A percentile compares a stretch with the other conserved stretches of the same genome.
phyloP scores from a whole-genome alignment of 1,140 invertebrate genomes.

The Dendrolimus punctatus region DNA sequence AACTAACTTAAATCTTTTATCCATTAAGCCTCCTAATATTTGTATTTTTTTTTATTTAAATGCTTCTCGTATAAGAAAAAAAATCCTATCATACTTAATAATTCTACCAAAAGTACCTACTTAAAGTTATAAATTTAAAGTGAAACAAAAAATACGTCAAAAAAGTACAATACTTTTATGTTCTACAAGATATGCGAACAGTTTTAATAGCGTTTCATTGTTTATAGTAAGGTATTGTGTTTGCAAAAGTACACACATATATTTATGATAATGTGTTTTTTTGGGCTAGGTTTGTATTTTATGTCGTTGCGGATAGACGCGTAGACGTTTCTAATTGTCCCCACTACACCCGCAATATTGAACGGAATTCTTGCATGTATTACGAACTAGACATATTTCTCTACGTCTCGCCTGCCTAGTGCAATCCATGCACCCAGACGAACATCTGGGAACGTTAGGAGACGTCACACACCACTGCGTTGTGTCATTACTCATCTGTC shows the following conservation, averaged over 20 bases:
- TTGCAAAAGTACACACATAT: background rate
- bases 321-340: constrained; percentile 18
- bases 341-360: constrained; percentile 13
- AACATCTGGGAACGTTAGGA: constrained; percentile 58
- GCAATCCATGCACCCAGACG: constrained; percentile 46
- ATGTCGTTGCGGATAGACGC: constrained; percentile 10
- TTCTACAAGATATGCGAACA: too few species aligned
- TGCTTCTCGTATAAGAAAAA: too few species aligned
- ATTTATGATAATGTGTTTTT: background rate
- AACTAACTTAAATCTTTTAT: too few species aligned
- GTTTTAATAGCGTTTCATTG: too few species aligned
- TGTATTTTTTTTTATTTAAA: too few species aligned
- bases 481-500: constrained; percentile 70
- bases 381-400: constrained; percentile 32
- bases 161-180: too few species aligned
- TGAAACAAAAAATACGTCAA: too few species aligned
- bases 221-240: too few species aligned
- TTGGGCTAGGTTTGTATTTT: constrained; percentile 2
- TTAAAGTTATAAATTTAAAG: too few species aligned
- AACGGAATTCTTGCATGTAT: constrained; percentile 22
- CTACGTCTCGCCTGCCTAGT: constrained; percentile 46
- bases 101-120: too few species aligned
- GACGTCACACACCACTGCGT: constrained; percentile 52
- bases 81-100: too few species aligned
- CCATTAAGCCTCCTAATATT: too few species aligned